Percentiles rank a stretch among this genome's conserved stretches.
These are phyloP conservation scores for Dryas iulia DNA, from an alignment of 1,140 invertebrate species.

Conservation along the genomic window DNA sequence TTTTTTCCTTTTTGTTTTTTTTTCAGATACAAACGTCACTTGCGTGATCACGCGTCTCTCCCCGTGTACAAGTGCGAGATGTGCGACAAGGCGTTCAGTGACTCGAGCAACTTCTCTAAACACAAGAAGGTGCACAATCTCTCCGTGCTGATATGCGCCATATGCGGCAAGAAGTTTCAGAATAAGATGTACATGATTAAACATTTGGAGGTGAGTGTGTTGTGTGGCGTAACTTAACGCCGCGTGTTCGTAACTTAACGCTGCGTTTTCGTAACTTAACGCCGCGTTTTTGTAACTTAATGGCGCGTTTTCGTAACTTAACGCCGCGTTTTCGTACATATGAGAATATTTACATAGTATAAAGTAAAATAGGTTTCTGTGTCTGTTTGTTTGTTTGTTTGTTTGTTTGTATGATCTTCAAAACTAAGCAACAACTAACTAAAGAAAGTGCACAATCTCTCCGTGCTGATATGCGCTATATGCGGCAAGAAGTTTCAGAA, in stretches of 20 bases:
- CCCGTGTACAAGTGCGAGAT: conserved; percentile 63
- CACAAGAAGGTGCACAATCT: conserved; percentile 70
- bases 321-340: no score
- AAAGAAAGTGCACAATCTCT: conserved; percentile 62
- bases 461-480: conserved; percentile 47
- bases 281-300: no score
- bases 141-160: conserved; percentile 45
- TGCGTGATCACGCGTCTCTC: conserved; percentile 59
- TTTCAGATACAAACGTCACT: conserved; percentile 54
- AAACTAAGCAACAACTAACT: no score
- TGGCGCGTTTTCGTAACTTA: no score
- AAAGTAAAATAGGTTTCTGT: no score
- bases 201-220: conserved; percentile 57
- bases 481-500: conserved; percentile 65
- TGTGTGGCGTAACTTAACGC: neutral
- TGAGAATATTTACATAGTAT: no score
- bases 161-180: conserved; percentile 65
- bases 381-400: no score
- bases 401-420: no score
- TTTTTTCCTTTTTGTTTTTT: no score
- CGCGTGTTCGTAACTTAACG: no score
- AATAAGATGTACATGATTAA: conserved; percentile 39
- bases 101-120: conserved; percentile 71
- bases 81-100: conserved; percentile 65
- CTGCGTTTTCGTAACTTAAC: no score